Base-by-base conservation (phyloP, 2,888 invertebrate genomes). In the Noctua fimbriata region DNA sequence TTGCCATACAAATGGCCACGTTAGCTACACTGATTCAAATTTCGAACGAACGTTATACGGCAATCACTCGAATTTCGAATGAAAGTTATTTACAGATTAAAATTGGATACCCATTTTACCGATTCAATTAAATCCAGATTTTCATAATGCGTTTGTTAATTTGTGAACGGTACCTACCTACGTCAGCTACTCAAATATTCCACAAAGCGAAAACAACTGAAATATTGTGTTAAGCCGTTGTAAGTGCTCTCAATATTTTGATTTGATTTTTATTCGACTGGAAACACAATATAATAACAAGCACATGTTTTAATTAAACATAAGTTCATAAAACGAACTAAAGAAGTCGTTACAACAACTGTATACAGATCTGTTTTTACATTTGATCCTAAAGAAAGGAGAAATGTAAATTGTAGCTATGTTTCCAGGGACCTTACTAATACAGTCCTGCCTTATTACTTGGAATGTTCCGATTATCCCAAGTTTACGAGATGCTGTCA, bases 61-160 rank as follows among this genome's bases (percentile, higher is more conserved):
- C 32, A 47, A 86, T 73, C 58, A 76, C 70, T 86, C 65, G 47
- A 66, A 83, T 76, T 86, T n/a, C 69, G 41, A 83, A 76, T 83
- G 10, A 82, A 76, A 36, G 7, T 76, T 71, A 85, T 86, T 72
- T 82, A 82, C 75, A 58, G 58, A 76, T 83, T 72, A 73, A 84
- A 84, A 77, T 63, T 71, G 49, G 49, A 81, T 66, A 60, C 86
- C 16, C 69, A 60, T 86, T 83, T 65, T 36, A 65, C 28, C 14
- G 28, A 73, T 76, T 76, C 67, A 83, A 78, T 77, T 83, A 71
- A 78, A 78, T 76, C 58, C 73, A 67, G 49, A 74, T 84, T 86
- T 87, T 74, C 83, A 83, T 84, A 78, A 84, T 74, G 65, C 32
- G 32, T 74, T 78, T 78, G 52, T 69, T 83, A 69, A 74, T 86